Evolutionary conservation across 2,797 vertebrate genomes (phyloP).

Genomic region (Chelonia mydas): DNA sequence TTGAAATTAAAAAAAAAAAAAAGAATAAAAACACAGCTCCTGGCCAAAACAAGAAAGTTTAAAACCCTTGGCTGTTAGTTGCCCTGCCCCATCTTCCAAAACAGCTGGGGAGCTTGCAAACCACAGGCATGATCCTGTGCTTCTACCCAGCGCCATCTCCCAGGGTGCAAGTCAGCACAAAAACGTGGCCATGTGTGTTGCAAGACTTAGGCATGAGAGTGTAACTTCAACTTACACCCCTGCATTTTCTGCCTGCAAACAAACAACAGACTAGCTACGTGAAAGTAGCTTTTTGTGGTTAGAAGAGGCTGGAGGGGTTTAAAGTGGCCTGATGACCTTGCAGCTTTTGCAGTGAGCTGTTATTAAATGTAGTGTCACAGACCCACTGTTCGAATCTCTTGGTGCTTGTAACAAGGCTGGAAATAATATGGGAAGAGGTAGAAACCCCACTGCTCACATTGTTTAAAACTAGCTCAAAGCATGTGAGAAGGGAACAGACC

Average conservation of each 20-base stretch:
- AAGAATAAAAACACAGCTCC: background rate
- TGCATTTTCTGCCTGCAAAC: background rate
- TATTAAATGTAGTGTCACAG: background rate
- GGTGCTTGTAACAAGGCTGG: background rate
- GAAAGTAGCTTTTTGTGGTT: background rate
- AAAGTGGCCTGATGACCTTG: background rate
- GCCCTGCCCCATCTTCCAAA: background rate
- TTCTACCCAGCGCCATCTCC: background rate
- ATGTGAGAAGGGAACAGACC: background rate
- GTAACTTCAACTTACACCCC: background rate
- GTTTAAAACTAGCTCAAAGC: constrained; percentile 20
- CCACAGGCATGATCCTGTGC: background rate
- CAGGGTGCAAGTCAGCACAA: background rate
- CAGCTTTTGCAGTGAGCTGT: rapidly evolving
- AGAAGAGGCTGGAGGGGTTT: background rate
- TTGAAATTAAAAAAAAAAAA: background rate
- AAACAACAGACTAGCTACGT: background rate
- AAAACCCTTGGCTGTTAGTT: background rate
- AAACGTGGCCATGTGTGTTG: background rate
- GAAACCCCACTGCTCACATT: background rate
- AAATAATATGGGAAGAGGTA: background rate
- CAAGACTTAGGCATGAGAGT: background rate
- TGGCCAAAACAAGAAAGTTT: background rate
- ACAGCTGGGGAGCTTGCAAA: background rate
- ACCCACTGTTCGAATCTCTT: background rate